Base-by-base conservation (phyloP, 2,797 vertebrate species). In the Macropus fuliginosus region DNA sequence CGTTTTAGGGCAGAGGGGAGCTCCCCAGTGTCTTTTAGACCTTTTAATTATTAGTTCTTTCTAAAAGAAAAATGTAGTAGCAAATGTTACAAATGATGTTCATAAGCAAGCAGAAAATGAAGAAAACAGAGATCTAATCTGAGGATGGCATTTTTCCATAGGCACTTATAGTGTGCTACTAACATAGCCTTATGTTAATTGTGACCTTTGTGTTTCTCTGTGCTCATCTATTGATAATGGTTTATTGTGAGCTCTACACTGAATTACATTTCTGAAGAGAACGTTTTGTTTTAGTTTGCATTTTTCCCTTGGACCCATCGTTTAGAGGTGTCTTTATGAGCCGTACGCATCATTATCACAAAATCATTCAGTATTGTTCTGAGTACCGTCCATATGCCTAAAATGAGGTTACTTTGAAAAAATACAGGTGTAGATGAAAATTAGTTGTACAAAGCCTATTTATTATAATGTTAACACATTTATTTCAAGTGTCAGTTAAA, bases 51-150 rank as follows among this genome's bases (percentile, higher is more conserved):
- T 50, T 87, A 55, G 0, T 94, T 95, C 74, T 93, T 89, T 95
- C 66, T 66, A 55, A 93, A 91, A 93, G 66, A 66, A 95, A 96
- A 62, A 56, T 91, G n/a, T 55, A 90, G 57, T 6, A 87, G 40
- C 21, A 46, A 46, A 40, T 81, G 21, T 2, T 91, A 95, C 92
- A 95, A 0, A 0, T 57, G 31, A 74, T 91, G 29, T 66, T 92
- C 57, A 55, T 94, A 91, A 56, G 92, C 93, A 91, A 97, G 14
- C 91, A 91, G 91, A 95, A 92, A 92, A 93, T 90, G 90, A 57
- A 59, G 55, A 90, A 9, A 54, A 90, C 0, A n/a, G 54, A 24
- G 29, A 11, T 93, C 92, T 56, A n/a, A 46, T 89, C 81, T 59
- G 56, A 90, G 0, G 10, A 40, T 62, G 87, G 24, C 40, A 50